Conservation (phyloP, 2,113 vertebrate species). For the Eudyptes chrysolophus region DNA sequence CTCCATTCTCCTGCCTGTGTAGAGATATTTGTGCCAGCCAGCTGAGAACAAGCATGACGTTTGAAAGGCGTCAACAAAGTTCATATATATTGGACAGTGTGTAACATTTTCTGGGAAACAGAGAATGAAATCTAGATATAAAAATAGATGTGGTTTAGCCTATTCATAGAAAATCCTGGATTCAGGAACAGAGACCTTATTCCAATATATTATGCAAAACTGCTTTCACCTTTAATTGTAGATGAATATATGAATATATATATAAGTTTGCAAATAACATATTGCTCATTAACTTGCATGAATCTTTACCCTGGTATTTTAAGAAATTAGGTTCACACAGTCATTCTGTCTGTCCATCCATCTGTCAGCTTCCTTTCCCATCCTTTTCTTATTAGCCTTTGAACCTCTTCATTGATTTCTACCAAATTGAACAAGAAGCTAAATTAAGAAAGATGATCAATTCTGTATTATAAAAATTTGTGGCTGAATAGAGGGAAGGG, state of each 20-base stretch:
- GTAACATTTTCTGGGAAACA: not conserved
- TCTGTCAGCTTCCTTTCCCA: not conserved
- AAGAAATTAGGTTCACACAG: not conserved
- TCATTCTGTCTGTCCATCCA: not conserved
- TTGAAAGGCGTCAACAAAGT: not conserved
- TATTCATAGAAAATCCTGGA: not conserved
- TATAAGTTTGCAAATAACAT: not conserved
- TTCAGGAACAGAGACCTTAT: not conserved
- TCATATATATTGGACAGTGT: not conserved
- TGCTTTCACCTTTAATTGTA: not conserved
- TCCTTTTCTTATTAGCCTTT: not conserved
- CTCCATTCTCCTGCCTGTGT: not conserved
- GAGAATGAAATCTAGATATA: not conserved
- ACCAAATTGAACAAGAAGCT: not conserved
- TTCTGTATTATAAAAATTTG: not conserved
- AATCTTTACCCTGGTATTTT: not conserved
- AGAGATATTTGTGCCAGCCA: not conserved
- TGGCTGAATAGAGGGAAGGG: not conserved
- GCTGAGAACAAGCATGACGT: not conserved
- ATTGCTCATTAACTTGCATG: not conserved
- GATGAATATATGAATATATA: not conserved
- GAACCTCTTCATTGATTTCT: not conserved
- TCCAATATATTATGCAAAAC: not conserved
- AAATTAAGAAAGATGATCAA: not conserved
- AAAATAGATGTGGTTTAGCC: not conserved